Evolutionary conservation across 2,888 invertebrate genomes (phyloP).

Genomic region (Asteroscopus sphinx): DNA sequence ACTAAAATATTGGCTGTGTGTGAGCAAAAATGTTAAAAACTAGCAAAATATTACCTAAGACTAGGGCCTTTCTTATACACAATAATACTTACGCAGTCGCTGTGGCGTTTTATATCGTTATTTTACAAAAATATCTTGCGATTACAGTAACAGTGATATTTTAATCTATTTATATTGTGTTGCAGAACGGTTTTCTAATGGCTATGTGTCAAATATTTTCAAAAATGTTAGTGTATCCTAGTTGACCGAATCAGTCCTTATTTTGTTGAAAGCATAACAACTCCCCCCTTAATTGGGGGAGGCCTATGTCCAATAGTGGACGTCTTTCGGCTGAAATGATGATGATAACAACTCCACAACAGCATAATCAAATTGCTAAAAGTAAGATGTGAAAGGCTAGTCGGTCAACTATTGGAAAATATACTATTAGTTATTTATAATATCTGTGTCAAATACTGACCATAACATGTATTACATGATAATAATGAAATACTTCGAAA

Average conservation of each 20-base stretch:
- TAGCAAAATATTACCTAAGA: conserved; percentile 83
- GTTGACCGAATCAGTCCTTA: conserved; percentile 4
- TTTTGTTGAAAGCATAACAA: background rate
- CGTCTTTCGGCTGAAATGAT: too few species aligned
- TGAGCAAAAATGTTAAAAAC: conserved; percentile 80
- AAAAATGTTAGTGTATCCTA: conserved; percentile 1
- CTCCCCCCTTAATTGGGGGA: too few species aligned
- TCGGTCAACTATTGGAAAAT: conserved; percentile 17
- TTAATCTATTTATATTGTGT: conserved; percentile 55
- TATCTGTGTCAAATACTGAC: conserved; percentile 7
- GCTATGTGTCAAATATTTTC: conserved; percentile 34
- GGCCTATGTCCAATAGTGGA: too few species aligned
- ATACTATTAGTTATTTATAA: conserved; percentile 7
- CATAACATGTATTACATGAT: conserved; percentile 19
- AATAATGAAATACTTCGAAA: background rate
- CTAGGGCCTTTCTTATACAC: conserved; percentile 80
- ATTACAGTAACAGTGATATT: conserved; percentile 71
- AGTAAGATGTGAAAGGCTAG: background rate
- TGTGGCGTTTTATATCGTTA: conserved; percentile 53
- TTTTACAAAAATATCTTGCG: conserved; percentile 76
- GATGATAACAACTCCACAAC: too few species aligned
- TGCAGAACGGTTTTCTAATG: conserved; percentile 51
- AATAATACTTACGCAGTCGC: conserved; percentile 75
- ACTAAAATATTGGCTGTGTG: conserved; percentile 70
- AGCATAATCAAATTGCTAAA: background rate